Percentiles rank a stretch among this genome's conserved stretches.
These are phyloP conservation scores for Drosophila repletoides DNA, from an alignment of 1,140 invertebrate genomes.

Conservation along the genomic window DNA sequence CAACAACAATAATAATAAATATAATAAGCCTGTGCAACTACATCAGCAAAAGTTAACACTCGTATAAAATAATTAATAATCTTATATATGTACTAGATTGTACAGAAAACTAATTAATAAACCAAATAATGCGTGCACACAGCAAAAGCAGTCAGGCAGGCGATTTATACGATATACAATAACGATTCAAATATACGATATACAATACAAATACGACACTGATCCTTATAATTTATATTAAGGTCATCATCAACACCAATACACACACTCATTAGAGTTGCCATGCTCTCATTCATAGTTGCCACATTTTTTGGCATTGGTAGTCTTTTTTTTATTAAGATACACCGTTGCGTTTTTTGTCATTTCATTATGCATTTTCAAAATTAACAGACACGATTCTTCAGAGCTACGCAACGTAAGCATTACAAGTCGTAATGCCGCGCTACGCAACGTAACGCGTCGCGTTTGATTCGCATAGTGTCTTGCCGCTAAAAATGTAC, in stretches of 20 bases:
- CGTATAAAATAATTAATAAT: slow-evolving; percentile 53
- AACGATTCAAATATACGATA: too few relatives aligned
- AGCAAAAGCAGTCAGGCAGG: background rate
- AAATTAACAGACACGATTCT: background rate
- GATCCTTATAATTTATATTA: too few relatives aligned
- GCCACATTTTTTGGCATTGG: background rate
- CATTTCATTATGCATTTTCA: too few relatives aligned
- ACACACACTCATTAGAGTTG: too few relatives aligned
- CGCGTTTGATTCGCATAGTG: background rate
- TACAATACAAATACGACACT: too few relatives aligned
- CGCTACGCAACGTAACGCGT: background rate
- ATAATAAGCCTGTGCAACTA: slow-evolving; percentile 7
- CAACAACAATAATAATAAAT: background rate
- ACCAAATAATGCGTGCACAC: slow-evolving; percentile 26
- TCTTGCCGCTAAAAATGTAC: slow-evolving; percentile 1
- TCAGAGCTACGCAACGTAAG: background rate
- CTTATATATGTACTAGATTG: slow-evolving; percentile 58
- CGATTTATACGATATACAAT: too few relatives aligned
- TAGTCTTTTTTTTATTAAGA: background rate
- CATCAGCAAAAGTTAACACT: background rate
- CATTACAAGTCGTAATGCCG: background rate
- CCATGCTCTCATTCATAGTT: too few relatives aligned
- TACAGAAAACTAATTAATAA: slow-evolving; percentile 39
- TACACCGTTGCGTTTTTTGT: too few relatives aligned
- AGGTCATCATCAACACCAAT: too few relatives aligned